phyloP scores from a whole-genome alignment of 2,113 vertebrate genomes.

The Circaetus cinerascens region DNA sequence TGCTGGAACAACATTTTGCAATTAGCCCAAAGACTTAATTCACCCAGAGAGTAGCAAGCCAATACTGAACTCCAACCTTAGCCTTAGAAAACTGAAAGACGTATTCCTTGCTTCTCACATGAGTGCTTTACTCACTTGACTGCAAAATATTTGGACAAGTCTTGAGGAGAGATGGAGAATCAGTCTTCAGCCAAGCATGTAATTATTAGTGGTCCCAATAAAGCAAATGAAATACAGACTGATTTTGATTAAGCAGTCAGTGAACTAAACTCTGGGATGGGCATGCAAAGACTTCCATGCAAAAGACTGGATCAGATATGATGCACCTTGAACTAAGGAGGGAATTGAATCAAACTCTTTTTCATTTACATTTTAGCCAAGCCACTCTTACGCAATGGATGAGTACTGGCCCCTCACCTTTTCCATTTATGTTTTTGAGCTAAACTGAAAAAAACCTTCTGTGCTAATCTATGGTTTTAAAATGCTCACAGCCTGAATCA shows the following conservation, averaged over 20 bases:
- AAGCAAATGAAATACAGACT: neutral
- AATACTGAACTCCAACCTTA: neutral
- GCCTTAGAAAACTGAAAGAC: neutral
- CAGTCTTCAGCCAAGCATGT: neutral
- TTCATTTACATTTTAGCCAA: neutral
- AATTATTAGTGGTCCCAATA: neutral
- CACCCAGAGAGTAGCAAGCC: neutral
- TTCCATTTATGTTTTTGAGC: neutral
- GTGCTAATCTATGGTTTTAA: neutral
- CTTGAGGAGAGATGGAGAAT: neutral
- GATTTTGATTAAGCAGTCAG: neutral
- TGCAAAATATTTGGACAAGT: neutral
- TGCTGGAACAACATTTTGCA: neutral
- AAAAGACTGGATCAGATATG: neutral
- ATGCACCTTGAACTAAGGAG: neutral
- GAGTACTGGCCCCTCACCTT: neutral
- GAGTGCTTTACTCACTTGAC: neutral
- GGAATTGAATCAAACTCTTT: neutral
- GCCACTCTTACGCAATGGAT: neutral
- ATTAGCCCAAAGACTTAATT: neutral
- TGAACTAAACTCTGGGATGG: neutral
- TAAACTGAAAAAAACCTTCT: neutral
- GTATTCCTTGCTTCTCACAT: neutral
- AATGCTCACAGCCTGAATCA: neutral
- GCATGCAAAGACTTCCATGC: neutral